These are phyloP conservation scores for Limnephilus rhombicus DNA, from an alignment of 2,888 invertebrate species.

Conservation along the genomic window DNA sequence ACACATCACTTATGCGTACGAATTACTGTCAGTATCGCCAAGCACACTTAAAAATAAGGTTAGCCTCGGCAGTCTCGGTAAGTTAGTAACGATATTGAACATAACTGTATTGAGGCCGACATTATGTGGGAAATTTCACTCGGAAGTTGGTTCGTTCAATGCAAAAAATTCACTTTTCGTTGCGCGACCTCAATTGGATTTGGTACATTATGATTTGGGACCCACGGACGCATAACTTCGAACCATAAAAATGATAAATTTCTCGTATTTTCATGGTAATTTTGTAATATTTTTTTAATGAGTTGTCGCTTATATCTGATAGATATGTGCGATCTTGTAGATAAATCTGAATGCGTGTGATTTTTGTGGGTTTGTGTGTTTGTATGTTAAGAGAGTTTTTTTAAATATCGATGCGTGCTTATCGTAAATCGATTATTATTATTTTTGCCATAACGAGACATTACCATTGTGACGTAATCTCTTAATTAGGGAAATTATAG, in stretches of 20 bases:
- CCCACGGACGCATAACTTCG: neutral
- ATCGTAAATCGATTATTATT: neutral
- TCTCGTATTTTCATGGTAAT: neutral
- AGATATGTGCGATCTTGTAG: neutral
- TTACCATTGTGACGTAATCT: too few species aligned
- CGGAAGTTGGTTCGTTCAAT: neutral
- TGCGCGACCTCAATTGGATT: neutral
- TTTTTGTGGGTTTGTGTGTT: neutral
- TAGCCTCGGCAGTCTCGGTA: neutral
- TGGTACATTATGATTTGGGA: neutral
- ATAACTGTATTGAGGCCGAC: neutral
- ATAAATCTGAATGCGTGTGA: neutral
- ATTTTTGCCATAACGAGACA: too few species aligned
- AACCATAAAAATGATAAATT: neutral
- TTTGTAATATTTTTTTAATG: neutral
- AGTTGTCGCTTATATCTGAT: neutral
- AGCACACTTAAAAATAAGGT: neutral
- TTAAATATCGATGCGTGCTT: neutral
- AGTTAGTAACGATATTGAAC: neutral
- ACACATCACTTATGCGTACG: neutral
- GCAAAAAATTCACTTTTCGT: slow-evolving; percentile 1
- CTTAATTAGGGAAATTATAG: neutral
- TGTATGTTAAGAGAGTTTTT: neutral
- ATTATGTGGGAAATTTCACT: neutral
- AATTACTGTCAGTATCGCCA: neutral